phyloP scores from a whole-genome alignment of 2,797 vertebrate species.

The Hozukius guyotensis region DNA sequence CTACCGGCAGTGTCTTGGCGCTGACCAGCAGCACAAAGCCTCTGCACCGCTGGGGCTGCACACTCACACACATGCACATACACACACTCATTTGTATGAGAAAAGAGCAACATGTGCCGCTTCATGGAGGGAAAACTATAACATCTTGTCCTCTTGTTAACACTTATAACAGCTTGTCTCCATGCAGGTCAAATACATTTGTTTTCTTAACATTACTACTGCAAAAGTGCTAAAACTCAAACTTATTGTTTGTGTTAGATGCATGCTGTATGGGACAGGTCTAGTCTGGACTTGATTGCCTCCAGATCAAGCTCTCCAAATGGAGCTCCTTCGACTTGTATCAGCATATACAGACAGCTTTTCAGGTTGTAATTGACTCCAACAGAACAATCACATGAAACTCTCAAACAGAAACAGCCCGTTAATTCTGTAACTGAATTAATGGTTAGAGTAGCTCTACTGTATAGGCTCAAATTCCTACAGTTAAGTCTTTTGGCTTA shows the following conservation, averaged over 20 bases:
- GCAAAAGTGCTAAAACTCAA: not conserved
- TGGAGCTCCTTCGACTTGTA: not conserved
- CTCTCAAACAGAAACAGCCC: conserved; percentile 8
- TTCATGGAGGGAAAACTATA: conserved; percentile 59
- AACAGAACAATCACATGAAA: conserved; percentile 34
- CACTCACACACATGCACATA: conserved; percentile 22
- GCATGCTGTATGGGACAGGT: not conserved
- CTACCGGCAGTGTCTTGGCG: conserved; percentile 48
- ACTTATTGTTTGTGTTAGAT: not conserved
- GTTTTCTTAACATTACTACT: not conserved
- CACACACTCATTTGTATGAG: conserved; percentile 47
- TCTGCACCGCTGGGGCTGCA: conserved; percentile 38
- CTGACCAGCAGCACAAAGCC: conserved; percentile 69
- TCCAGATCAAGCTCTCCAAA: not conserved
- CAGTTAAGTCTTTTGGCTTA: conserved; percentile 47
- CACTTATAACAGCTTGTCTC: not conserved
- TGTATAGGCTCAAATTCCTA: conserved; percentile 56
- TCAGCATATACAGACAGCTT: not conserved
- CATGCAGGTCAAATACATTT: not conserved
- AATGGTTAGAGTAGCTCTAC: conserved; percentile 10
- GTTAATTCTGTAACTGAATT: conserved; percentile 31
- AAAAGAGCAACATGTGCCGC: conserved; percentile 37
- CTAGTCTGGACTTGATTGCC: not conserved
- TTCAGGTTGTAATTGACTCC: not conserved
- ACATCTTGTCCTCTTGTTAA: not conserved